Percentiles rank a stretch among this genome's conserved stretches.
Evolutionary conservation across 1,140 invertebrate genomes (phyloP).

Genomic region (Bombus impatiens): DNA sequence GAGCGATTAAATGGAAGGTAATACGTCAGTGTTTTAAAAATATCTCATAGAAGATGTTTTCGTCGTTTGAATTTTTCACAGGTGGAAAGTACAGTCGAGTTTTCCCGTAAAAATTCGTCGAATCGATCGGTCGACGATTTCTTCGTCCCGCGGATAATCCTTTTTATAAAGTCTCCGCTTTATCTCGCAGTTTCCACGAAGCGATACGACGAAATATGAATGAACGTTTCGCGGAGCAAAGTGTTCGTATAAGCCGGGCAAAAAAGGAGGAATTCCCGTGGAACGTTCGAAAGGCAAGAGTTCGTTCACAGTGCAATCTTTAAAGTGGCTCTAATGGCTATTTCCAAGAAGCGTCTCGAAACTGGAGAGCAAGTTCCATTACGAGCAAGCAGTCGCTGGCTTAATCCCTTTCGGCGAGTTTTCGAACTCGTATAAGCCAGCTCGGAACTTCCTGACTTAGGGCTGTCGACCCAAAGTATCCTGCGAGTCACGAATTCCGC

Average conservation of each 20-base stretch:
- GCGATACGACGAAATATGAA: not conserved
- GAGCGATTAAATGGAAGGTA: not conserved
- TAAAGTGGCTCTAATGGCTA: constrained; percentile 53
- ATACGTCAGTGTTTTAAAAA: not conserved
- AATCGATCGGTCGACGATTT: too few relatives aligned
- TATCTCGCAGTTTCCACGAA: too few relatives aligned
- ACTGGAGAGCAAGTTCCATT: constrained; percentile 54
- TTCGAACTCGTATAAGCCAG: constrained; percentile 64
- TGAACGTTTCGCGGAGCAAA: not conserved
- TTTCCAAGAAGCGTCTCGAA: constrained; percentile 43
- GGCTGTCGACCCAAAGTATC: constrained; percentile 51
- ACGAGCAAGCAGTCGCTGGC: constrained; percentile 47
- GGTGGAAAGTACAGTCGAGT: not conserved
- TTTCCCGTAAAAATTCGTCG: not conserved
- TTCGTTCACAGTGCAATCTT: constrained; percentile 6
- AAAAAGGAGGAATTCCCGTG: not conserved
- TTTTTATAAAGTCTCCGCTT: too few relatives aligned
- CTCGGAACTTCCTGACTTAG: constrained; percentile 50
- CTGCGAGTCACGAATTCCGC: constrained; percentile 57
- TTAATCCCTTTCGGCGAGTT: constrained; percentile 66
- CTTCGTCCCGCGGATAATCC: too few relatives aligned
- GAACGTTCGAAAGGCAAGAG: constrained; percentile 1
- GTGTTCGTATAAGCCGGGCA: too few relatives aligned
- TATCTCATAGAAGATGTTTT: not conserved
- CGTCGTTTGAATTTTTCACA: not conserved